Evolutionary conservation across 2,113 vertebrate genomes (phyloP).

Genomic region (Corythornis vintsioides): DNA sequence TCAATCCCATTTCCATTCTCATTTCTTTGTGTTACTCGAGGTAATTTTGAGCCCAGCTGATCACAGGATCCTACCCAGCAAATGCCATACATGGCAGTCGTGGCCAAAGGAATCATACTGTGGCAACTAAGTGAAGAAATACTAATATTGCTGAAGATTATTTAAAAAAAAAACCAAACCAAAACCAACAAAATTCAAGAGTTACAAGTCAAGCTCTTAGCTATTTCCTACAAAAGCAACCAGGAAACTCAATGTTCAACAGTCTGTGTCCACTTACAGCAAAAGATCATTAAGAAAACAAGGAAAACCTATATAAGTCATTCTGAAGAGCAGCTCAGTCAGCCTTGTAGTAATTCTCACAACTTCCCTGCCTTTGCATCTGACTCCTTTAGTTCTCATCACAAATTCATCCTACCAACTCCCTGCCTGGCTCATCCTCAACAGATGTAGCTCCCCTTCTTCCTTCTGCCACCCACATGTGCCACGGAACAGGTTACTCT

Average conservation of each 20-base stretch:
- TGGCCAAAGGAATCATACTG: neutral
- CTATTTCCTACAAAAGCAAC: neutral
- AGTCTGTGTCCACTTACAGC: neutral
- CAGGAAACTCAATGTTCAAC: neutral
- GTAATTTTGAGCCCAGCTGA: constrained; percentile 2
- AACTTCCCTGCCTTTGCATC: neutral
- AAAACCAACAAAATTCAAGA: neutral
- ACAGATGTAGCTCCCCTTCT: fast-evolving
- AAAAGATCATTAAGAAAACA: neutral
- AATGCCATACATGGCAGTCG: fast-evolving
- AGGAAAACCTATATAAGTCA: neutral
- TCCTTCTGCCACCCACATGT: neutral
- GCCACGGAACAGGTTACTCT: neutral
- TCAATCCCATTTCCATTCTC: constrained; percentile 9
- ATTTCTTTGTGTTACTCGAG: constrained; percentile 7
- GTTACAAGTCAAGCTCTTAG: neutral
- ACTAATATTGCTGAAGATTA: neutral
- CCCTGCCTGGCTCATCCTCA: neutral
- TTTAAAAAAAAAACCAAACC: neutral
- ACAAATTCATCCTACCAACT: constrained; percentile 2
- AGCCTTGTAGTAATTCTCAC: neutral
- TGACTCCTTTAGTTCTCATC: constrained; percentile 18
- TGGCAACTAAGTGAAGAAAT: neutral
- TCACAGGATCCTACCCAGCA: neutral
- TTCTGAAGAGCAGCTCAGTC: neutral